Conservation (phyloP, 2,113 vertebrate species). For the Bubo scandiacus region DNA sequence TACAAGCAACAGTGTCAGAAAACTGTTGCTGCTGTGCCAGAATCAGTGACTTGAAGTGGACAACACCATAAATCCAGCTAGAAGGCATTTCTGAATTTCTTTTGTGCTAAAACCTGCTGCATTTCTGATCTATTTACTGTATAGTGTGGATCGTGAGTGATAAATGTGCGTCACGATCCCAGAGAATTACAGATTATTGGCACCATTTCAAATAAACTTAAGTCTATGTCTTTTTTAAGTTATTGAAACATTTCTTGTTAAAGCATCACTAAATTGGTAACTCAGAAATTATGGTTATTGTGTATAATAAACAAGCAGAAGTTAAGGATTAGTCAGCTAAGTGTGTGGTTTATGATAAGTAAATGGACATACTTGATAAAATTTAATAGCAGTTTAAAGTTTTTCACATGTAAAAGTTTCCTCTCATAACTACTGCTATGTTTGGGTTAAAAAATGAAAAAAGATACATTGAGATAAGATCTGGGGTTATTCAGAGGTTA, state of each 20-base stretch:
- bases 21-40: not conserved
- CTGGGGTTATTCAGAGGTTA: not conserved
- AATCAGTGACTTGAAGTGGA: not conserved
- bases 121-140: constrained; percentile 26
- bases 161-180: not conserved
- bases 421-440: not conserved
- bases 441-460: not conserved
- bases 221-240: not conserved
- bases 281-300: not conserved
- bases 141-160: not conserved
- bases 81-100: not conserved
- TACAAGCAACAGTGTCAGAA: not conserved
- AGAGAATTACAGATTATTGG: constrained; percentile 25
- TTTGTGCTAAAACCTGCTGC: not conserved
- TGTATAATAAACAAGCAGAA: not conserved
- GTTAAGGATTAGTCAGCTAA: not conserved
- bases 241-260: not conserved
- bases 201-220: not conserved
- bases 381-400: not conserved
- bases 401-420: not conserved
- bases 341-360: not conserved
- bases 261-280: not conserved
- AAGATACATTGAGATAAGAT: not conserved
- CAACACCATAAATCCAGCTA: not conserved
- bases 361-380: not conserved